These are phyloP conservation scores for Drosophila tripunctata DNA, from an alignment of 2,888 invertebrate genomes.

Conservation along the genomic window DNA sequence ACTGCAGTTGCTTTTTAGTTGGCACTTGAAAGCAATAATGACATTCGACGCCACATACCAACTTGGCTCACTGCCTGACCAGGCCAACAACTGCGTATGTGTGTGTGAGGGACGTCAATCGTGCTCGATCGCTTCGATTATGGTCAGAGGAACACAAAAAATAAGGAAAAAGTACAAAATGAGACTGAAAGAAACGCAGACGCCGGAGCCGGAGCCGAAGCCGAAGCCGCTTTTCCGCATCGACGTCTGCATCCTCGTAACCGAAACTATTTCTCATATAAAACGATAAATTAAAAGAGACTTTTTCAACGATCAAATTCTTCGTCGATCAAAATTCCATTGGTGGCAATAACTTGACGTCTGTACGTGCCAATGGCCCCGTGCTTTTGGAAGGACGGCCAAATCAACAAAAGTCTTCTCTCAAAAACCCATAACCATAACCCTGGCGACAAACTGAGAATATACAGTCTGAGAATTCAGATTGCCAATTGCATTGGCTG, in stretches of 20 bases:
- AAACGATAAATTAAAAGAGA: constrained; percentile 84
- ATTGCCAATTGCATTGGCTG: constrained; percentile 15
- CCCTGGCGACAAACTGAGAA: constrained; percentile 31
- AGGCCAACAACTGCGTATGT: constrained; percentile 29
- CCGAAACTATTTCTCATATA: constrained; percentile 83
- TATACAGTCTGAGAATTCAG: not conserved
- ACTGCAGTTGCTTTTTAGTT: constrained; percentile 81
- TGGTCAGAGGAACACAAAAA: constrained; percentile 51
- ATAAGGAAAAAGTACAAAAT: not conserved
- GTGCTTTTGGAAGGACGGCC: not conserved
- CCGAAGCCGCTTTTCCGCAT: constrained; percentile 1
- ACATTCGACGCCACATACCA: constrained; percentile 83
- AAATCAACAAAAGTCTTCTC: constrained; percentile 1
- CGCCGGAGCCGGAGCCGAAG: constrained; percentile 56
- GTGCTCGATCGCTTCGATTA: constrained; percentile 74
- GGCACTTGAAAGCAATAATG: constrained; percentile 82
- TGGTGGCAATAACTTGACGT: constrained; percentile 77
- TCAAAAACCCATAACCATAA: constrained; percentile 52
- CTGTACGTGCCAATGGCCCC: constrained; percentile 75
- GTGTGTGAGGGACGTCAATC: constrained; percentile 70
- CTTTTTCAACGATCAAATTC: constrained; percentile 84
- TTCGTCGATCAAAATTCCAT: constrained; percentile 84
- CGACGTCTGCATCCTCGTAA: constrained; percentile 47
- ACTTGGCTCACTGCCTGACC: constrained; percentile 57
- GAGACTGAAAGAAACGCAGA: constrained; percentile 30